phyloP scores from a whole-genome alignment of 2,797 vertebrate species.

The Falco novaeseelandiae region DNA sequence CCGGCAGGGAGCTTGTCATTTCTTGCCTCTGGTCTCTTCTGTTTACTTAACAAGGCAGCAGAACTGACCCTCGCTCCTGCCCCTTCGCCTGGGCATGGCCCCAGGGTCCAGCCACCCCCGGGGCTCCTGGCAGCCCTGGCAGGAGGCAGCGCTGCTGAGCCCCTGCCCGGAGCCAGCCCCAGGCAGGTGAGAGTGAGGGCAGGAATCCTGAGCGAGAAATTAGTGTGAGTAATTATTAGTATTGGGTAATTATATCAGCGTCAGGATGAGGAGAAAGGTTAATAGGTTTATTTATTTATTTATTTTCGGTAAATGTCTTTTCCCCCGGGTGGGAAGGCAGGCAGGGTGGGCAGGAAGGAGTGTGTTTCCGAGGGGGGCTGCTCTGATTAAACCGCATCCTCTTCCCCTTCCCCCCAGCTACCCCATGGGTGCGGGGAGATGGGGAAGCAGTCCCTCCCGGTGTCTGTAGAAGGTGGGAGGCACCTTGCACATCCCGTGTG shows the following conservation, averaged over 20 bases:
- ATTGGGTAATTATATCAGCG: conserved; percentile 71
- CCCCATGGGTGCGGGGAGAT: not conserved
- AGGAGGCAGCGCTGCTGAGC: not conserved
- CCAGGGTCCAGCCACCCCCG: accelerated
- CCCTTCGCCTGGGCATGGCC: accelerated
- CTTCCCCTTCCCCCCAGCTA: not conserved
- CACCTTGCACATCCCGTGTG: not conserved
- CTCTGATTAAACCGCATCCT: conserved; percentile 49
- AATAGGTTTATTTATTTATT: conserved; percentile 64
- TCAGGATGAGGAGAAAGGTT: conserved; percentile 75
- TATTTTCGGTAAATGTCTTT: conserved; percentile 65
- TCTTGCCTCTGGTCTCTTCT: not conserved
- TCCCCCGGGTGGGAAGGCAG: conserved; percentile 32
- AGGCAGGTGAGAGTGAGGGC: conserved; percentile 9
- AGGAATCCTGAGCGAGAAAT: conserved; percentile 70
- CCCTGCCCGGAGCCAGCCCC: not conserved
- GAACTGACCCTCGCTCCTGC: not conserved
- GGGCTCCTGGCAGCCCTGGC: not conserved
- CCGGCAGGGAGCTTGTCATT: not conserved
- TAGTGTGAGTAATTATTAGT: conserved; percentile 73
- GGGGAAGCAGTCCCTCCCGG: not conserved
- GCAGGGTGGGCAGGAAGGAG: conserved; percentile 48
- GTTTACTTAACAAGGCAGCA: not conserved
- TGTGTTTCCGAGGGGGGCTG: conserved; percentile 15
- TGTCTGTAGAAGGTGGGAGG: not conserved